phyloP scores from a whole-genome alignment of 2,888 invertebrate species.

The Drosophila algonquin region DNA sequence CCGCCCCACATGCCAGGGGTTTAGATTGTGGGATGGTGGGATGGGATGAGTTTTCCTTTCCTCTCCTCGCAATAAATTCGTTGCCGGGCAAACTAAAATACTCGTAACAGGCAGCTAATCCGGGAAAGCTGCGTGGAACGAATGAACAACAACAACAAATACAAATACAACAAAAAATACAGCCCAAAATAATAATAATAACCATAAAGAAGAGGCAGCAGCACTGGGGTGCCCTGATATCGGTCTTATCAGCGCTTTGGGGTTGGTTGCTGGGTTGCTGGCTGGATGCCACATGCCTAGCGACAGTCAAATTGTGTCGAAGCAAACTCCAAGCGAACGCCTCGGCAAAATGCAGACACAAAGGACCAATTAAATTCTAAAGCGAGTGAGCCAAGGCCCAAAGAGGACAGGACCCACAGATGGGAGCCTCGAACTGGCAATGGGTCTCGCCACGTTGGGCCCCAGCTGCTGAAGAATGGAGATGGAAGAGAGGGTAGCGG shows the following conservation, averaged over 20 bases:
- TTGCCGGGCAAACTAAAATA: conserved; percentile 47
- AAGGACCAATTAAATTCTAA: conserved; percentile 81
- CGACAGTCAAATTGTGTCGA: conserved; percentile 53
- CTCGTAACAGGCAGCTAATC: conserved; percentile 65
- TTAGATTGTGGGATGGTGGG: background rate
- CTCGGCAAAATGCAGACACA: conserved; percentile 66
- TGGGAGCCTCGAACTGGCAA: conserved; percentile 35
- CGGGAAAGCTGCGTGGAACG: conserved; percentile 80
- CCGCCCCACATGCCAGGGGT: background rate
- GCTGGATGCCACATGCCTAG: conserved; percentile 17
- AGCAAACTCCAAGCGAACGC: conserved; percentile 37
- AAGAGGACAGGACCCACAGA: conserved; percentile 22
- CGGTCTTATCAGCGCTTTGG: conserved; percentile 63
- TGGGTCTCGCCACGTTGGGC: conserved; percentile 4
- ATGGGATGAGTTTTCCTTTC: too few species aligned
- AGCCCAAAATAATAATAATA: conserved; percentile 76
- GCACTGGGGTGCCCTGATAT: conserved; percentile 58
- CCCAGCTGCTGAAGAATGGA: background rate
- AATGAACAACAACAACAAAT: conserved; percentile 47
- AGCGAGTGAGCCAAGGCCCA: conserved; percentile 38
- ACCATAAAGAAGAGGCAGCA: conserved; percentile 62
- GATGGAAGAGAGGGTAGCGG: background rate
- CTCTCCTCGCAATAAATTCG: conserved; percentile 58
- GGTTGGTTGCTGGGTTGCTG: conserved; percentile 31
- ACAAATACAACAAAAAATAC: conserved; percentile 25